Base-by-base conservation (phyloP, 2,888 invertebrate species). In the Drosophila neutralis region DNA sequence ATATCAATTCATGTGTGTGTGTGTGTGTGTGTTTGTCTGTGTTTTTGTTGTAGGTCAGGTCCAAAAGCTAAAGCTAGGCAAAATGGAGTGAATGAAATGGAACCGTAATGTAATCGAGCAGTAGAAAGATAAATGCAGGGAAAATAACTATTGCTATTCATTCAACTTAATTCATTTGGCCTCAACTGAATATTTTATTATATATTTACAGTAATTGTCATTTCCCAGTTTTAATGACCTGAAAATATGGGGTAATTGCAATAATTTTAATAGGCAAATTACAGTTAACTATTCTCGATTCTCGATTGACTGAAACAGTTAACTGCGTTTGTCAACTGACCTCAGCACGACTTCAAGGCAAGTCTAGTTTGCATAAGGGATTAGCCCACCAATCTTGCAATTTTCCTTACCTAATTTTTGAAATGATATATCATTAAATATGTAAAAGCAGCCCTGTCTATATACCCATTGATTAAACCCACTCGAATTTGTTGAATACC, bases 31-130 rank as follows among this genome's bases (percentile, higher is more conserved):
- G 42, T 53, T 27, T 64, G 52, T 18, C 15, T 33, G 27, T 75
- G 29, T 57, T 36, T 31, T 74, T 76, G 70, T 49, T 73, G 80
- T 82, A 82, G 82, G 82, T 82, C 82, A 82, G 82, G 63, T 84
- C 53, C 51, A 51, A 48, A 27, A 21, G 48, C 63, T 45, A 10
- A 54, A 61, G 53, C 52, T 79, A 66, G 69, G 52, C 45, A 33
- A 58, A 62, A 57, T 51, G 29, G 24, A 60, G n/a, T 51, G 27
- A 38, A 69, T 18, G 31, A 48, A 69, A 18, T 60, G 24, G 4
- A 64, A 64, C 63, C 48, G 64, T 69, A 36, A 33, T 40, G 38
- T 48, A 13, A 49, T 27, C 52, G 5, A 38, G 48, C n/a, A 18
- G 21, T 18, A 27, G 1, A 21, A 8, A 49, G 48, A 24, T 33